A percentile compares a stretch with the other conserved stretches of the same genome.
These are phyloP conservation scores for Drosophila quadrilineata DNA, from an alignment of 1,140 invertebrate species.

Conservation along the genomic window DNA sequence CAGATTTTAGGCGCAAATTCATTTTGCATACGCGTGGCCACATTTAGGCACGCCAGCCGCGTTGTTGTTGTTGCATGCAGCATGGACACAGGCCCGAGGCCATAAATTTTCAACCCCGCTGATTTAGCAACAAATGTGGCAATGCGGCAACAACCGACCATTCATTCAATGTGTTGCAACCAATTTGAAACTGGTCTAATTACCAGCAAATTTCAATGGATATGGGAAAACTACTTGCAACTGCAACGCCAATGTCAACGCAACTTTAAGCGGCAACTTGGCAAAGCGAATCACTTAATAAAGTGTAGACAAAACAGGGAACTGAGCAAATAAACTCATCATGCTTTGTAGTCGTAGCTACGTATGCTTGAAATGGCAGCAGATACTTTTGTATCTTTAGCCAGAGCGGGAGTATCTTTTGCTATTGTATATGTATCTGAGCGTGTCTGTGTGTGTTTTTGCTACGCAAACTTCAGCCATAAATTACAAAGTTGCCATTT, in stretches of 20 bases:
- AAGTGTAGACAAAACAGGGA: neutral
- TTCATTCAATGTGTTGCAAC: conserved; percentile 12
- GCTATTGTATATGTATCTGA: conserved; percentile 15
- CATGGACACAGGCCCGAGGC: conserved; percentile 25
- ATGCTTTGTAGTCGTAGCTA: no score
- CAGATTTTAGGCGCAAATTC: conserved; percentile 3
- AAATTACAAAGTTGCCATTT: conserved; percentile 80
- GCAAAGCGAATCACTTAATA: conserved; percentile 26
- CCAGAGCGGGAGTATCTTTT: neutral
- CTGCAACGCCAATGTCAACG: conserved; percentile 1
- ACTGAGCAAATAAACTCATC: conserved; percentile 50
- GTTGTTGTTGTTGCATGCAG: neutral
- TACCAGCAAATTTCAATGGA: conserved; percentile 24
- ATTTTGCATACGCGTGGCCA: conserved; percentile 50
- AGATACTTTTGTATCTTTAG: conserved; percentile 10
- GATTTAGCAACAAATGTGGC: conserved; percentile 72
- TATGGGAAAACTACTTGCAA: conserved; percentile 30
- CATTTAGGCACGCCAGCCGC: conserved; percentile 47
- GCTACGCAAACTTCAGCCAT: conserved; percentile 73
- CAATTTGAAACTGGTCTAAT: conserved; percentile 57
- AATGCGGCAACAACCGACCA: conserved; percentile 68
- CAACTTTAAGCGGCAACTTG: conserved; percentile 7
- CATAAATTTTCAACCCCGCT: conserved; percentile 60
- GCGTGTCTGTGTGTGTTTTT: conserved; percentile 35
- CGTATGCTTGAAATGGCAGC: conserved; percentile 18